Evolutionary conservation across 2,888 invertebrate genomes (phyloP).

Genomic region (Troides aeacus): DNA sequence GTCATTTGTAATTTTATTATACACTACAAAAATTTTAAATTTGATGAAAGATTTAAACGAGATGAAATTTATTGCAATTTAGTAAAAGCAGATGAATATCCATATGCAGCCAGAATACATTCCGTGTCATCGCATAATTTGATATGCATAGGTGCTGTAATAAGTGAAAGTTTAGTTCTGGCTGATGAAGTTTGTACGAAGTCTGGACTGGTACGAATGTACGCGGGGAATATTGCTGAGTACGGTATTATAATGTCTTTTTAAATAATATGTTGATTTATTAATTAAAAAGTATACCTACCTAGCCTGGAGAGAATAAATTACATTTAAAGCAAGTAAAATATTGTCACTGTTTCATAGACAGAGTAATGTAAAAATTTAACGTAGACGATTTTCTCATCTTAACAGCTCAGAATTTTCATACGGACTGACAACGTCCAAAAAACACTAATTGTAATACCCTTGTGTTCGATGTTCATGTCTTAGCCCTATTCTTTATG

Average conservation of each 20-base stretch:
- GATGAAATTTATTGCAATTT: conserved; percentile 53
- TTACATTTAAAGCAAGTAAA: no score
- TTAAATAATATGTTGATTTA: not conserved
- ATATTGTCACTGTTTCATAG: no score
- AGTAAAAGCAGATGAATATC: conserved; percentile 53
- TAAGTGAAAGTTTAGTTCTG: conserved; percentile 53
- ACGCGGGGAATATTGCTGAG: conserved; percentile 53
- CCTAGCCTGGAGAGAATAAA: no score
- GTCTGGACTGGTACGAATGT: conserved; percentile 56
- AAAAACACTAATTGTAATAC: no score
- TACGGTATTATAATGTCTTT: conserved; percentile 40
- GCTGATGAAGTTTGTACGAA: conserved; percentile 58
- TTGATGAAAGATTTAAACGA: conserved; percentile 28
- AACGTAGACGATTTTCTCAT: no score
- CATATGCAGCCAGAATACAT: conserved; percentile 60
- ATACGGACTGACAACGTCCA: no score
- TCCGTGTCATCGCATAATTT: conserved; percentile 53
- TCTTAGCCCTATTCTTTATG: not conserved
- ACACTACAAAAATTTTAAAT: conserved; percentile 50
- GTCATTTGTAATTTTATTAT: conserved; percentile 54
- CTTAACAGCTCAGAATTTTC: no score
- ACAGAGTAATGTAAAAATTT: no score
- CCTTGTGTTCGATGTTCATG: no score
- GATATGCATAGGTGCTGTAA: conserved; percentile 63
- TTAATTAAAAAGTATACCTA: not conserved